Evolutionary conservation across 1,140 invertebrate species (phyloP), one percentile per base, ranked within the genome.

Genomic region (Aporrectodea caliginosa): DNA sequence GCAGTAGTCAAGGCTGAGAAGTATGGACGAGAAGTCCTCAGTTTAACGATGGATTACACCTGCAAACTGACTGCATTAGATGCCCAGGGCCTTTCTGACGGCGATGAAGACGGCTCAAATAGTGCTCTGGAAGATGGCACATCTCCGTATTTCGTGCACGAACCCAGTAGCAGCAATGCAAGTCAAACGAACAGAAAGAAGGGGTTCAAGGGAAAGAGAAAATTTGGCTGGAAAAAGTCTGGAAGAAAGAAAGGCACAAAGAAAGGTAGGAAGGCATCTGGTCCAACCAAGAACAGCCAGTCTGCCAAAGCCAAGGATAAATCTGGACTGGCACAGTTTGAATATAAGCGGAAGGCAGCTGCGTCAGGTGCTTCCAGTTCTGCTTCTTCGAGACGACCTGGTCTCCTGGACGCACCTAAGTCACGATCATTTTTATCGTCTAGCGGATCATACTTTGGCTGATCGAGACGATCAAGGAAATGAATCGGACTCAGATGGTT

Each of bases 31-130:
- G 29, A 72, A 72, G 70, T 81, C 72, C 71, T 81, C 2, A 35
- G 74, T 12, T 35, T 81, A 1, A 81, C 80, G 1, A 81, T 78
- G 35, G 72, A 81, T 34, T 80, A 77, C 34, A 58, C 79, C 2
- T 30, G n/a, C 75, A 77, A 33, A 68, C 35, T 80, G 27, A 31
- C 75, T 68, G 74, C 33, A 1, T 16, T 16, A 75, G 29, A 35
- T 31, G n/a, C 29, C 75, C 2, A 43, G 34, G 75, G 43, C 43
- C 16, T n/a, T 22, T 43, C n/a, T 27, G 75, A 76, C 2, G 75
- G 43, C 2, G 75, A 43, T 16, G n/a, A 16, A 1, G 30, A 16
- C 16, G 43, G 43, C 27, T n/a, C n/a, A n/a, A 58, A n/a, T 31
- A 76, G 14, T 35, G 35, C 33, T 2, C 27, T 22, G 6, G 34